Percentiles rank a stretch among this genome's conserved stretches.
Conservation (phyloP, 2,113 vertebrate genomes). For the Arizona elegans region DNA sequence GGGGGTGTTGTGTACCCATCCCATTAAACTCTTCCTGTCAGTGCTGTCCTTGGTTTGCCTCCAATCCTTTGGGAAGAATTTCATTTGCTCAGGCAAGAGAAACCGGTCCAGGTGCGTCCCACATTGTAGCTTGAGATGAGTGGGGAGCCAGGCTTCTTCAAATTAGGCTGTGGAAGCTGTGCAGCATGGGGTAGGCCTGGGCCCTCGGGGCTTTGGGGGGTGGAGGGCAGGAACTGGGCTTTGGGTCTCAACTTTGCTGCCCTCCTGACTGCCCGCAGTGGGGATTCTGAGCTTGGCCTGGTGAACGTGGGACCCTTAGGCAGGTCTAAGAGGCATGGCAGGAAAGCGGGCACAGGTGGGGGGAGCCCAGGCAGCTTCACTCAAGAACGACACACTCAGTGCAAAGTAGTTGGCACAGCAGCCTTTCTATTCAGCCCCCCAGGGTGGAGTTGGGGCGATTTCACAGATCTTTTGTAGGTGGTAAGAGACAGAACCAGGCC, state of each 20-base stretch:
- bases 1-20: neutral
- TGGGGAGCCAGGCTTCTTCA: too few relatives aligned
- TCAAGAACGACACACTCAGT: neutral
- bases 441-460: neutral
- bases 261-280: neutral
- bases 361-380: too few relatives aligned
- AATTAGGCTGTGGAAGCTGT: neutral
- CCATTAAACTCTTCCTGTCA: neutral
- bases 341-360: fast-evolving
- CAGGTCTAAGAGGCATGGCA: neutral
- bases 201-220: neutral
- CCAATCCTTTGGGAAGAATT: neutral
- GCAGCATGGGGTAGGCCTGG: neutral
- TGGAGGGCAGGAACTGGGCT: neutral
- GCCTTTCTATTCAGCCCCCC: slow-evolving; percentile 2
- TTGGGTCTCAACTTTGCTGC: neutral
- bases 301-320: neutral
- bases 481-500: too few relatives aligned
- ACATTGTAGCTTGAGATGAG: neutral
- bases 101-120: neutral
- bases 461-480: too few relatives aligned
- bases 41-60: neutral
- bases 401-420: neutral
- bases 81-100: neutral
- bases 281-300: neutral